phyloP scores from a whole-genome alignment of 1,140 invertebrate genomes.

The Neodiprion lecontei region DNA sequence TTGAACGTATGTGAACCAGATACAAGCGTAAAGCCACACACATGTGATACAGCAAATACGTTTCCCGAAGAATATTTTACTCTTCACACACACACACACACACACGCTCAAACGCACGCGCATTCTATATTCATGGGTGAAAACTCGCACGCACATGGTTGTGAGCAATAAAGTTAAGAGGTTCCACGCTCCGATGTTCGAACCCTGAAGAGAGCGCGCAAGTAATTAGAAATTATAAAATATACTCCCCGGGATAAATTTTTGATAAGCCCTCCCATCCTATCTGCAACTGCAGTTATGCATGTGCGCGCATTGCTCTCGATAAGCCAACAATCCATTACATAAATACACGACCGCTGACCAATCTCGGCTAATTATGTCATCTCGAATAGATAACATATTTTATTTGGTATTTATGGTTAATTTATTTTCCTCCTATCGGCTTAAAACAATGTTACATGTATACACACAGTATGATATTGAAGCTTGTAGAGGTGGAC shows the following conservation, averaged over 20 bases:
- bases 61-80: background rate
- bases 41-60: background rate
- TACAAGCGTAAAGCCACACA: background rate
- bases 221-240: constrained; percentile 3
- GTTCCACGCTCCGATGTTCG: background rate
- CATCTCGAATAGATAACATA: background rate
- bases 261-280: background rate
- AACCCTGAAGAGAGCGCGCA: background rate
- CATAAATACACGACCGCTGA: background rate
- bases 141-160: background rate
- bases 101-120: background rate
- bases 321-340: background rate
- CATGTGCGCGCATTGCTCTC: too few relatives aligned
- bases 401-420: background rate
- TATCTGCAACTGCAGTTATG: background rate
- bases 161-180: background rate
- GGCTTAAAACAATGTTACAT: background rate
- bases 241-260: background rate
- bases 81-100: too few relatives aligned
- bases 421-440: too few relatives aligned
- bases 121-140: background rate
- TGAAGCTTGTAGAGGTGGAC: too few relatives aligned
- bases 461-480: background rate
- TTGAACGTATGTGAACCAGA: background rate
- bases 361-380: background rate